Conservation (phyloP, 2,113 vertebrate species). For the Cochlearius cochlearius region DNA sequence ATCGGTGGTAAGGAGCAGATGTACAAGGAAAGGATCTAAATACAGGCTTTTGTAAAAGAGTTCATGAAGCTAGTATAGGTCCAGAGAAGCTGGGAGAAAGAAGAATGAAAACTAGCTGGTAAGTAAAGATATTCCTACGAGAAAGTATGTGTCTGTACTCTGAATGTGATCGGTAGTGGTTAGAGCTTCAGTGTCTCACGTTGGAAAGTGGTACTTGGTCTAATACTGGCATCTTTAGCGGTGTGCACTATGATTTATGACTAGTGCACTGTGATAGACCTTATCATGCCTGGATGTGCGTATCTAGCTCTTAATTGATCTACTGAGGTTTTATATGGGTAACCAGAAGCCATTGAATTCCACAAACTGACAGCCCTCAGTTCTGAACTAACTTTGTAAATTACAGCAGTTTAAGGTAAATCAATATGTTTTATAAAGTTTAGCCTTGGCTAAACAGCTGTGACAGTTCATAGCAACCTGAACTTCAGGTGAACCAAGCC, state of each 20-base stretch:
- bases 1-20: background rate
- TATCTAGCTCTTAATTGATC: background rate
- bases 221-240: background rate
- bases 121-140: background rate
- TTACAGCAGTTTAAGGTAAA: conserved; percentile 50
- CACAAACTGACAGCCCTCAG: background rate
- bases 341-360: background rate
- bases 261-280: background rate
- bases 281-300: background rate
- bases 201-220: background rate
- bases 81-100: background rate
- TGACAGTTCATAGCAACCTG: conserved; percentile 79
- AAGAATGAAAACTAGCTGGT: background rate
- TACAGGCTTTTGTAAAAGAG: background rate
- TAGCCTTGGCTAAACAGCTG: conserved; percentile 61
- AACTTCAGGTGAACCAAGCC: conserved; percentile 82
- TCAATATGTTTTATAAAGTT: conserved; percentile 60
- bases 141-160: background rate
- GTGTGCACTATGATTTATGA: fast-evolving
- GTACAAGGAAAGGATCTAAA: background rate
- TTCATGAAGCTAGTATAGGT: background rate
- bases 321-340: background rate
- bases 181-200: background rate
- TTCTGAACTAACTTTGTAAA: conserved; percentile 45
- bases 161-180: background rate